Evolutionary conservation across 2,113 vertebrate species (phyloP).

Genomic region (Dinomys branickii): DNA sequence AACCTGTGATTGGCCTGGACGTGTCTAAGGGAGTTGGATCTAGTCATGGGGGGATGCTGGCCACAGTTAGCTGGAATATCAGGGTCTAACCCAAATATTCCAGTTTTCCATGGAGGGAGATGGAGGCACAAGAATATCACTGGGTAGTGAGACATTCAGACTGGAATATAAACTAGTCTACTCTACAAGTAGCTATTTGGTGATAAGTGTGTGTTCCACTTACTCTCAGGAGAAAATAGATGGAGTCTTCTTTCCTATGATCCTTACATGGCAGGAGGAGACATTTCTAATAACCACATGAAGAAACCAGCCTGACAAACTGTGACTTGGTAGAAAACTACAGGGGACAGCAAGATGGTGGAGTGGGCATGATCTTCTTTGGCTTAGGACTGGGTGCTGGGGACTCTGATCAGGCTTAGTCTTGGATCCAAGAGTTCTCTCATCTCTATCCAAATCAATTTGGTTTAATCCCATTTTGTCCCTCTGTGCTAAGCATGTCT

Average conservation of each 20-base stretch:
- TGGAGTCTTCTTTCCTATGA: not conserved
- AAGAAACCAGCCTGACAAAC: not conserved
- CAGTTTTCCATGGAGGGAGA: not conserved
- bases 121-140: not conserved
- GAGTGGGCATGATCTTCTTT: not conserved
- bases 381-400: too few relatives aligned
- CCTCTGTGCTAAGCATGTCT: not conserved
- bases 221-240: not conserved
- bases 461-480: not conserved
- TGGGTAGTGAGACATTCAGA: not conserved
- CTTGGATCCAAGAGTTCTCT: not conserved
- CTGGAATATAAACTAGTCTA: not conserved
- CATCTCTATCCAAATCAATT: not conserved
- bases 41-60: not conserved
- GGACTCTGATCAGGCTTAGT: too few relatives aligned
- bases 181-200: not conserved
- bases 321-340: not conserved
- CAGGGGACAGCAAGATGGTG: fast-evolving
- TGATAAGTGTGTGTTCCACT: not conserved
- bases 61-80: not conserved
- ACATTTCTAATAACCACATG: not conserved
- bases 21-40: not conserved
- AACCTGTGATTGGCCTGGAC: not conserved
- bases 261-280: not conserved
- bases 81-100: not conserved